Percentiles rank a stretch among this genome's conserved stretches.
phyloP scores from a whole-genome alignment of 2,888 invertebrate species.

The Ptycholaimellus sp. region DNA sequence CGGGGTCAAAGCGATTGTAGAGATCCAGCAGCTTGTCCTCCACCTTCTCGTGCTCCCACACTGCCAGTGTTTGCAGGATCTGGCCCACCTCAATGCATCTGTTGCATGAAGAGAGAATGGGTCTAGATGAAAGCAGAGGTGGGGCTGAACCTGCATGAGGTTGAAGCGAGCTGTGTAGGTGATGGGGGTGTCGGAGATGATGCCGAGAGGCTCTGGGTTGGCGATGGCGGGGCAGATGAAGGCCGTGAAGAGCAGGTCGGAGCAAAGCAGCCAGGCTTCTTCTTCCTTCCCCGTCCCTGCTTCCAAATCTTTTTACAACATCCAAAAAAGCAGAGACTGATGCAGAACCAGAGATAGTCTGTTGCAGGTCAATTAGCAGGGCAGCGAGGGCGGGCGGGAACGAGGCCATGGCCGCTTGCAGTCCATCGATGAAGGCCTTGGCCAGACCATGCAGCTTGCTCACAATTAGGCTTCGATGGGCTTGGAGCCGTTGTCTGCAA shows the following conservation, averaged over 20 bases:
- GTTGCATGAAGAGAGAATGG: neutral
- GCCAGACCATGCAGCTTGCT: conserved; percentile 53
- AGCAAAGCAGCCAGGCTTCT: conserved; percentile 39
- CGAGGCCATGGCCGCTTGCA: neutral
- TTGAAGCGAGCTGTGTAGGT: conserved; percentile 67
- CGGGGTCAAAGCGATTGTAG: too few species aligned
- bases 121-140: conserved; percentile 3
- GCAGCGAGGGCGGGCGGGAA: conserved; percentile 58
- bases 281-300: neutral
- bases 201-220: conserved; percentile 78
- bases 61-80: conserved; percentile 66
- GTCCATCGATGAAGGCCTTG: conserved; percentile 52
- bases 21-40: conserved; percentile 46
- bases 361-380: too few species aligned
- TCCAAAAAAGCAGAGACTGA: neutral
- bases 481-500: too few species aligned
- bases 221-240: conserved; percentile 88
- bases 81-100: conserved; percentile 51
- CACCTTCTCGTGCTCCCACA: conserved; percentile 56
- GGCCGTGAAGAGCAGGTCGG: conserved; percentile 69
- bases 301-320: conserved; percentile 7
- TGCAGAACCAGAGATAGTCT: neutral
- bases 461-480: conserved; percentile 42
- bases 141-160: conserved; percentile 30
- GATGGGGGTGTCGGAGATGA: conserved; percentile 63